Conservation (phyloP, 2,113 vertebrate genomes). For the Macaca fascicularis region T2T-MFA8v1.1 NC_088375.1:23694501-23695000, state of each 20-base stretch:
- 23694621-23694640: rapidly evolving
- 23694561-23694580: rapidly evolving
- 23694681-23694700: rapidly evolving
- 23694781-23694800: background rate
- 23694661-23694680: background rate
- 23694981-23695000: background rate
- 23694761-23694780: background rate
- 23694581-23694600: background rate
- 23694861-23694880: rapidly evolving
- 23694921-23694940: background rate
- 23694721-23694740: background rate
- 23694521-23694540: rapidly evolving
- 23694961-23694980: background rate
- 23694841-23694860: background rate
- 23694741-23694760: too few relatives aligned
- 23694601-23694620: background rate
- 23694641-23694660: background rate
- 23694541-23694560: background rate
- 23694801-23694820: background rate
- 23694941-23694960: background rate
- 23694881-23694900: rapidly evolving
- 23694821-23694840: rapidly evolving
- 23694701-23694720: background rate
- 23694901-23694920: rapidly evolving
- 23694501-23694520: background rate